Conservation (phyloP, 2,888 invertebrate species). For the Amorpha juglandis region DNA sequence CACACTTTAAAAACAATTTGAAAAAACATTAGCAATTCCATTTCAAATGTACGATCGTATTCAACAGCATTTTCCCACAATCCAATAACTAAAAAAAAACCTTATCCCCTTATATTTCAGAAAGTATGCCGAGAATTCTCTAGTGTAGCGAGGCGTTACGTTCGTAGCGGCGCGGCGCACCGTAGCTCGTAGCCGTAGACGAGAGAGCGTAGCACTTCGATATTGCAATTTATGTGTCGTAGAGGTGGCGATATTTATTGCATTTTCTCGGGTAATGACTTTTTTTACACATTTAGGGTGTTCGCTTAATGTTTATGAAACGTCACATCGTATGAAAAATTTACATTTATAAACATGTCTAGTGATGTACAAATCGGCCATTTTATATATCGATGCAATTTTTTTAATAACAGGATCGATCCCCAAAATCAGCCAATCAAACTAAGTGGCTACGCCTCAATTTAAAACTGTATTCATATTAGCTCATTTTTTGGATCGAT, state of each 20-base stretch:
- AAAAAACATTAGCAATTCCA: neutral
- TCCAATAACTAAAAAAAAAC: slow-evolving; percentile 16
- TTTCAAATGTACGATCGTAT: slow-evolving; percentile 8
- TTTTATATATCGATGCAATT: no score
- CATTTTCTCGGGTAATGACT: slow-evolving; percentile 19
- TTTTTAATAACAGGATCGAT: no score
- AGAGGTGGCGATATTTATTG: slow-evolving; percentile 4
- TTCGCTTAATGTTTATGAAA: no score
- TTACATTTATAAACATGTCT: no score
- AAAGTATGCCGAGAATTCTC: slow-evolving; percentile 22
- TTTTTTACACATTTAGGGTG: slow-evolving; percentile 1
- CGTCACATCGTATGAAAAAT: no score
- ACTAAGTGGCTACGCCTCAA: no score
- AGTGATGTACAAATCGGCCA: no score
- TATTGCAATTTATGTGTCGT: slow-evolving; percentile 23
- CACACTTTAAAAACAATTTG: neutral
- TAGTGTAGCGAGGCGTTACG: slow-evolving; percentile 21
- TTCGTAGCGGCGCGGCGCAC: slow-evolving; percentile 9
- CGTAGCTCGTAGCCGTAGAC: slow-evolving; percentile 24
- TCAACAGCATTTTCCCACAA: slow-evolving; percentile 3
- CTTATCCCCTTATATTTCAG: slow-evolving; percentile 12
- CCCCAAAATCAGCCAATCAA: no score
- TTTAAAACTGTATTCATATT: no score
- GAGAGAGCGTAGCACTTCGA: slow-evolving; percentile 20
- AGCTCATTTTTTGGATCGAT: no score